Conservation (phyloP, 2,888 invertebrate genomes). For the Zygaena filipendulae region DNA sequence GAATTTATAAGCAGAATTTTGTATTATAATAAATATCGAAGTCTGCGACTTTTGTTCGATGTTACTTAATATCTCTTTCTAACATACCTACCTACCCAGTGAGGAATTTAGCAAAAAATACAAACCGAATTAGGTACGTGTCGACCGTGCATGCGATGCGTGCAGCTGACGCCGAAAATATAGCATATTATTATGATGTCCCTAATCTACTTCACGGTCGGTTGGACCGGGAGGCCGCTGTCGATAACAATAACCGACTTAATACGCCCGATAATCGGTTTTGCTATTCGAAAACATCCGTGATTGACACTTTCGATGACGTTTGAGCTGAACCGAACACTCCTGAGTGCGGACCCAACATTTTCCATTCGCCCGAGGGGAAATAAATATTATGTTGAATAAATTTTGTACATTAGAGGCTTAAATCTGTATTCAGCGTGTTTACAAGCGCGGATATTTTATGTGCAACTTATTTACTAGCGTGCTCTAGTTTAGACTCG, state of each 20-base stretch:
- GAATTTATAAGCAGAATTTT: conserved; percentile 22
- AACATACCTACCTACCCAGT: too few relatives aligned
- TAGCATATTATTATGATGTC: conserved; percentile 64
- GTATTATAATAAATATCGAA: too few relatives aligned
- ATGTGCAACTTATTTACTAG: too few relatives aligned
- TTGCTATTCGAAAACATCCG: conserved; percentile 61
- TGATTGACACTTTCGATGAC: conserved; percentile 65
- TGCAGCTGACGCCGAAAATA: conserved; percentile 65
- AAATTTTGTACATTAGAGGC: too few relatives aligned
- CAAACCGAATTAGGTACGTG: too few relatives aligned
- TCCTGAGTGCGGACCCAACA: conserved; percentile 29
- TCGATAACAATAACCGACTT: conserved; percentile 67
- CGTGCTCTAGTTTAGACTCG: too few relatives aligned
- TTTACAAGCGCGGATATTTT: too few relatives aligned
- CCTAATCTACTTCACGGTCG: conserved; percentile 64
- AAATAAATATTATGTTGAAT: conserved; percentile 19
- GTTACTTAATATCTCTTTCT: too few relatives aligned
- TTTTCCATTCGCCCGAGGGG: conserved; percentile 28
- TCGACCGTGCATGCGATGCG: conserved; percentile 44
- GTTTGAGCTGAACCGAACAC: conserved; percentile 42
- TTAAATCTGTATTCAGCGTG: too few relatives aligned
- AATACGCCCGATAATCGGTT: conserved; percentile 66
- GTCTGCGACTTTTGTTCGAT: too few relatives aligned
- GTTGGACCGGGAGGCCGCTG: conserved; percentile 46
- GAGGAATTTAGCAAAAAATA: conserved; percentile 34